Conservation (phyloP, 1,140 invertebrate species). For the Zaprionus tsacasi region DNA sequence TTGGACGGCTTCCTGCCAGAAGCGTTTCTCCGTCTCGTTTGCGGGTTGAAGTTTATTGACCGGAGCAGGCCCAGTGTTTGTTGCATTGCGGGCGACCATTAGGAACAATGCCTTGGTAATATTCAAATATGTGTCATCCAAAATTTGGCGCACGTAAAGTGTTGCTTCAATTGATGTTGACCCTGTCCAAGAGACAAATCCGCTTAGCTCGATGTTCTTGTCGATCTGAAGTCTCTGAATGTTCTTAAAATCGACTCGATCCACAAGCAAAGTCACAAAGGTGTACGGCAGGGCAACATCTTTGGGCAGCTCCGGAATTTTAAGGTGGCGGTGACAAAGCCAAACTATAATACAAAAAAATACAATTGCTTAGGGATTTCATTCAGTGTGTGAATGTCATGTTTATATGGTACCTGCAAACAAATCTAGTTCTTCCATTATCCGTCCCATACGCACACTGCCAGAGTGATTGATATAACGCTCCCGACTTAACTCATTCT, state of each 20-base stretch:
- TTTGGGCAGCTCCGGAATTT: slow-evolving; percentile 85
- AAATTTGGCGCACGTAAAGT: slow-evolving; percentile 89
- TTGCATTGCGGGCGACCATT: slow-evolving; percentile 90
- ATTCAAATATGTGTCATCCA: slow-evolving; percentile 86
- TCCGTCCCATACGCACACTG: slow-evolving; percentile 88
- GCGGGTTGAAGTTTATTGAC: slow-evolving; percentile 88
- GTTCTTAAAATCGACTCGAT: slow-evolving; percentile 88
- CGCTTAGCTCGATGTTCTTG: slow-evolving; percentile 89
- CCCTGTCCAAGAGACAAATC: slow-evolving; percentile 91
- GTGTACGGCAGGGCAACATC: slow-evolving; percentile 87
- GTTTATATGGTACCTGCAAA: slow-evolving; percentile 87
- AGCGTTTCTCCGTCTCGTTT: slow-evolving; percentile 87
- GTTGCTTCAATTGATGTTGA: slow-evolving; percentile 89
- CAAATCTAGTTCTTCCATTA: slow-evolving; percentile 92
- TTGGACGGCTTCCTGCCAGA: slow-evolving; percentile 85
- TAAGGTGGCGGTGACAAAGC: slow-evolving; percentile 89
- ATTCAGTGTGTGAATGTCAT: background rate
- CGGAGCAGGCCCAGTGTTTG: slow-evolving; percentile 86
- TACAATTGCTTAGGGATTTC: background rate
- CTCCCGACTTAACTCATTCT: slow-evolving; percentile 86
- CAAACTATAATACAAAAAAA: slow-evolving; percentile 74
- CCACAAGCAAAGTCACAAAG: slow-evolving; percentile 91
- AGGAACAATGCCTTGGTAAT: slow-evolving; percentile 89
- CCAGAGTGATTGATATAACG: slow-evolving; percentile 88
- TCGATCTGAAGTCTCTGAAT: slow-evolving; percentile 84